phyloP scores from a whole-genome alignment of 2,888 invertebrate species.

The Rotaria socialis region DNA sequence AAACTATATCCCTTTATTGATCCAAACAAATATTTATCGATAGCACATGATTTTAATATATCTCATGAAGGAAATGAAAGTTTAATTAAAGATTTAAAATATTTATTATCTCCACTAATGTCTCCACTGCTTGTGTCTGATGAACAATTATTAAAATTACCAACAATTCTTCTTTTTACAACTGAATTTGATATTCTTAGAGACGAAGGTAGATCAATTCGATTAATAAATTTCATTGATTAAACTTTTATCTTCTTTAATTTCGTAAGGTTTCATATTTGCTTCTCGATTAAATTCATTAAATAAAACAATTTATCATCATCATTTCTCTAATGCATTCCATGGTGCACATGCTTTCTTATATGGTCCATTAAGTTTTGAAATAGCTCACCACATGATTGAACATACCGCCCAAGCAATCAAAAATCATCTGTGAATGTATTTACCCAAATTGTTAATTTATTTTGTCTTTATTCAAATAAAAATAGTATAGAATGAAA shows the following conservation, averaged over 20 bases:
- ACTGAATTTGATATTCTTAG: constrained; percentile 43
- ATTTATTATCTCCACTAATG: constrained; percentile 36
- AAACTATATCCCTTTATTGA: constrained; percentile 17
- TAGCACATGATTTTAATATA: not conserved
- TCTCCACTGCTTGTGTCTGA: constrained; percentile 44
- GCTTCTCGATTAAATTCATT: constrained; percentile 39
- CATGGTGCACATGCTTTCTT: constrained; percentile 45
- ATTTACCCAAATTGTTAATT: not conserved
- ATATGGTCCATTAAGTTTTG: constrained; percentile 44
- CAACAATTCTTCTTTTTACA: constrained; percentile 41
- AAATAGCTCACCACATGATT: constrained; percentile 35
- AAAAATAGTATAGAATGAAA: not conserved
- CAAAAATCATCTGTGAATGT: not conserved
- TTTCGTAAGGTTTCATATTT: constrained; percentile 39
- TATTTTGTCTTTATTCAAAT: constrained; percentile 5
- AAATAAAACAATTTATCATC: constrained; percentile 40
- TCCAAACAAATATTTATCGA: constrained; percentile 30
- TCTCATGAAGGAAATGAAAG: not conserved
- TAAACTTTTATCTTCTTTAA: not conserved
- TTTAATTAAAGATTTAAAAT: not conserved
- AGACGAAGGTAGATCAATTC: constrained; percentile 37
- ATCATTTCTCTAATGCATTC: constrained; percentile 43
- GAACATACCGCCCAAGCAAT: not conserved
- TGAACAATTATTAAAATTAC: constrained; percentile 8
- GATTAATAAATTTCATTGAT: not conserved